Evolutionary conservation across 1,140 invertebrate species (phyloP).

Genomic region (Drosophila insularis): DNA sequence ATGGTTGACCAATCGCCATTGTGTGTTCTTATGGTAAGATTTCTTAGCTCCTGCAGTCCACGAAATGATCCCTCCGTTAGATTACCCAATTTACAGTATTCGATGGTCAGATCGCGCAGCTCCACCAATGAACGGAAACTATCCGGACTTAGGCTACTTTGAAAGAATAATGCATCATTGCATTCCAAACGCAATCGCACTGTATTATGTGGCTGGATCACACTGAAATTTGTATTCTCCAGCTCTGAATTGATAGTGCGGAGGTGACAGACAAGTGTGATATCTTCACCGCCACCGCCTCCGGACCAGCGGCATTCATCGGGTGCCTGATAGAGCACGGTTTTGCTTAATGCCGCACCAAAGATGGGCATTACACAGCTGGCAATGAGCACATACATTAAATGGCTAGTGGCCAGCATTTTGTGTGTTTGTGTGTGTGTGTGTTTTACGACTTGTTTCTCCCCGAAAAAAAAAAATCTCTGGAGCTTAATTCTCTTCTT

Average conservation of each 20-base stretch:
- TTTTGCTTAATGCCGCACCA: slow-evolving; percentile 87
- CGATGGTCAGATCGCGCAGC: slow-evolving; percentile 91
- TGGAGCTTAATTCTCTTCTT: slow-evolving; percentile 15
- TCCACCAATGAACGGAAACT: slow-evolving; percentile 93
- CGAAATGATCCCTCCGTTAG: slow-evolving; percentile 92
- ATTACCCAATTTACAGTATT: slow-evolving; percentile 95
- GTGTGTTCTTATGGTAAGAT: slow-evolving; percentile 93
- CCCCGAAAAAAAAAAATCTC: not conserved
- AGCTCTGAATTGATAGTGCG: slow-evolving; percentile 94
- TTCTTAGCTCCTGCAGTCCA: slow-evolving; percentile 90
- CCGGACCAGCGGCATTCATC: slow-evolving; percentile 93
- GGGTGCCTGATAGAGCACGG: slow-evolving; percentile 90
- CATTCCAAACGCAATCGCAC: slow-evolving; percentile 91
- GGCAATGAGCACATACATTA: slow-evolving; percentile 83
- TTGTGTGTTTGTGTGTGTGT: no score
- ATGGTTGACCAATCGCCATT: slow-evolving; percentile 95
- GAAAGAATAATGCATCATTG: slow-evolving; percentile 92
- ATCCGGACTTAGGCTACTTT: slow-evolving; percentile 92
- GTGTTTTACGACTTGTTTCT: slow-evolving; percentile 13
- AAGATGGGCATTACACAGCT: slow-evolving; percentile 87
- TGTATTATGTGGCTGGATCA: slow-evolving; percentile 93
- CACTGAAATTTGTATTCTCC: slow-evolving; percentile 94
- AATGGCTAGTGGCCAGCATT: slow-evolving; percentile 72
- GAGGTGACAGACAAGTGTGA: slow-evolving; percentile 90
- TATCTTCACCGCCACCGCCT: slow-evolving; percentile 86